Evolutionary conservation across 2,888 invertebrate species (phyloP).

Genomic region (Pyrgus malvae): DNA sequence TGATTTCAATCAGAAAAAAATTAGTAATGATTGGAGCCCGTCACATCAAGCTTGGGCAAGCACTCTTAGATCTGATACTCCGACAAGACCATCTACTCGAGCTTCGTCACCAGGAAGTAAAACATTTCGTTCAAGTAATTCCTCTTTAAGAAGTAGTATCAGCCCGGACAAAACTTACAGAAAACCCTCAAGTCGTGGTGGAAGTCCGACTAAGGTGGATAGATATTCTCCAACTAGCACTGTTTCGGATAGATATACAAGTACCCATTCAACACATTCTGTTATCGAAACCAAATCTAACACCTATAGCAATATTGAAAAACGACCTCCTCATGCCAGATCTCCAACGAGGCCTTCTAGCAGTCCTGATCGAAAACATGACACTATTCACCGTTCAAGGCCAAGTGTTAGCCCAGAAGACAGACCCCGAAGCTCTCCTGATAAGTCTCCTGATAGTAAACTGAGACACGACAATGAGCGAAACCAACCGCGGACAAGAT

Average conservation of each 20-base stretch:
- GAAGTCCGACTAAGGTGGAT: constrained; percentile 56
- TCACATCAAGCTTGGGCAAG: constrained; percentile 90
- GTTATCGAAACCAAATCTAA: constrained; percentile 51
- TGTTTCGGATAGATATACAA: constrained; percentile 52
- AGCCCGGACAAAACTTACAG: constrained; percentile 69
- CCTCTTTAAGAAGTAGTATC: constrained; percentile 78
- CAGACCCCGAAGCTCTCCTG: constrained; percentile 38
- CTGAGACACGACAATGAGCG: constrained; percentile 24
- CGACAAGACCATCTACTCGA: constrained; percentile 73
- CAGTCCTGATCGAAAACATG: constrained; percentile 56
- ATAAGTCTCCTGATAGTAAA: constrained; percentile 45
- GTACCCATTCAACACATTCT: constrained; percentile 53
- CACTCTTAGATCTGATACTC: constrained; percentile 85
- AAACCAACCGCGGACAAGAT: constrained; percentile 31
- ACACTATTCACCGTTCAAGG: constrained; percentile 44
- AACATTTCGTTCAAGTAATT: constrained; percentile 75
- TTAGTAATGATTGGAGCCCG: constrained; percentile 85
- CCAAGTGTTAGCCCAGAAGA: constrained; percentile 61
- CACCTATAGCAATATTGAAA: constrained; percentile 50
- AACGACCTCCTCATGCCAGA: constrained; percentile 47
- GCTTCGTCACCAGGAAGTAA: constrained; percentile 81
- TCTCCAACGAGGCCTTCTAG: constrained; percentile 51
- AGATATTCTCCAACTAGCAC: constrained; percentile 58
- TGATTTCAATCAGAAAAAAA: constrained; percentile 79
- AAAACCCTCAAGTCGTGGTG: constrained; percentile 61